Evolutionary conservation across 2,888 invertebrate species (phyloP).

Genomic region (Poecilus cupreus): DNA sequence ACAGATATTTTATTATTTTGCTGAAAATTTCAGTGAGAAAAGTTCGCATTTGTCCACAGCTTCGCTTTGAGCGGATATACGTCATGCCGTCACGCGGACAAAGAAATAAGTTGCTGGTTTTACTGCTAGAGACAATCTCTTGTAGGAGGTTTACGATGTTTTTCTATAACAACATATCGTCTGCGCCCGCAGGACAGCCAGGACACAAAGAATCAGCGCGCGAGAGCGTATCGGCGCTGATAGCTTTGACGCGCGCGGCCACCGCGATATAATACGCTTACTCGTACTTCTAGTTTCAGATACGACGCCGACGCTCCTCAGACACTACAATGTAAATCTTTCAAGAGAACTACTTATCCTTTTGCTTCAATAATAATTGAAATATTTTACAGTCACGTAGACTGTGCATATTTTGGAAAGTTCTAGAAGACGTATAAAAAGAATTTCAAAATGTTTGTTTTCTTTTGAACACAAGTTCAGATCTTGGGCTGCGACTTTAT

Average conservation of each 20-base stretch:
- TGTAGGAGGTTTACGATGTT: slow-evolving; percentile 33
- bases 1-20: background rate
- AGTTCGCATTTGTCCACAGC: background rate
- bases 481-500: background rate
- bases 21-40: background rate
- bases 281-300: background rate
- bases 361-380: slow-evolving; percentile 2
- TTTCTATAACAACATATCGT: slow-evolving; percentile 32
- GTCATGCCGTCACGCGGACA: slow-evolving; percentile 22
- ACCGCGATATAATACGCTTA: slow-evolving; percentile 14
- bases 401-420: slow-evolving; percentile 23
- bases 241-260: slow-evolving; percentile 3
- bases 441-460: slow-evolving; percentile 14
- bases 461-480: slow-evolving; percentile 14
- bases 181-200: slow-evolving; percentile 11
- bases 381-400: slow-evolving; percentile 7
- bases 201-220: background rate
- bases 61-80: background rate
- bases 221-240: background rate
- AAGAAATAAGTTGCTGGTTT: slow-evolving; percentile 32
- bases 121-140: slow-evolving; percentile 41
- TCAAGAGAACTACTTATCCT: background rate
- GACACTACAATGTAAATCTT: slow-evolving; percentile 23
- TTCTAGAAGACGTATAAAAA: slow-evolving; percentile 18
- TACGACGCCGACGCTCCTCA: too few species aligned